phyloP scores from a whole-genome alignment of 2,797 vertebrate species.

The Enteromius radiatus region DNA sequence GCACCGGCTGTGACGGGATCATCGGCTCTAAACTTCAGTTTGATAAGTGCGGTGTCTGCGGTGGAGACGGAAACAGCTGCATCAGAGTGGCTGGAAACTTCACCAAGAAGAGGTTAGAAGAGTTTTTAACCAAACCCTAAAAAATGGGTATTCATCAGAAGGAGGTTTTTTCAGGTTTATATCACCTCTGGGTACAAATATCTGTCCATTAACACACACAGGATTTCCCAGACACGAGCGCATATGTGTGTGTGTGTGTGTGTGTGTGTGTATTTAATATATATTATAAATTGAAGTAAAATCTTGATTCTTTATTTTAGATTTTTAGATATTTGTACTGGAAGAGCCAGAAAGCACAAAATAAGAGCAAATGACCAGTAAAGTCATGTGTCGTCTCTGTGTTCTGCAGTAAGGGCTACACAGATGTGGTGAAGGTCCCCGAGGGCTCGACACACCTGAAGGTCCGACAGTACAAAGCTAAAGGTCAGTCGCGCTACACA shows the following conservation, averaged over 20 bases:
- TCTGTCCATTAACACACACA: not conserved
- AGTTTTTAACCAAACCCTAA: not conserved
- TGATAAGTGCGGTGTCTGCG: conserved; percentile 94
- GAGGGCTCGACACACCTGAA: conserved; percentile 94
- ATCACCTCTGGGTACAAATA: not conserved
- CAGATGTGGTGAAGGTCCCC: conserved; percentile 94
- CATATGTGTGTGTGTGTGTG: no score
- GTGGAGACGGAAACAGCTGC: conserved; percentile 92
- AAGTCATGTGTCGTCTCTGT: not conserved
- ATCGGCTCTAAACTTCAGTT: conserved; percentile 96
- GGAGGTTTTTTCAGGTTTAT: not conserved
- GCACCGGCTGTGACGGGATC: conserved; percentile 94
- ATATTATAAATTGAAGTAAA: no score
- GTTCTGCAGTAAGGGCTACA: conserved; percentile 91
- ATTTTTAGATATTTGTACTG: not conserved
- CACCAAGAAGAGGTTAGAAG: conserved; percentile 90
- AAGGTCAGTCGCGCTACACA: conserved; percentile 90
- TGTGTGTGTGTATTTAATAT: no score
- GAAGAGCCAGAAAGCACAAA: not conserved
- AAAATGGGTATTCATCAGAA: not conserved
- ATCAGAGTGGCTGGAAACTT: conserved; percentile 91
- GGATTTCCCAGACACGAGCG: not conserved
- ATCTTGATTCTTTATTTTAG: no score
- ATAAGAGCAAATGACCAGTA: not conserved
- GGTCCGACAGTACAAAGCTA: conserved; percentile 93